Evolutionary conservation across 2,113 vertebrate genomes (phyloP).

Genomic region (Miniopterus natalensis): DNA sequence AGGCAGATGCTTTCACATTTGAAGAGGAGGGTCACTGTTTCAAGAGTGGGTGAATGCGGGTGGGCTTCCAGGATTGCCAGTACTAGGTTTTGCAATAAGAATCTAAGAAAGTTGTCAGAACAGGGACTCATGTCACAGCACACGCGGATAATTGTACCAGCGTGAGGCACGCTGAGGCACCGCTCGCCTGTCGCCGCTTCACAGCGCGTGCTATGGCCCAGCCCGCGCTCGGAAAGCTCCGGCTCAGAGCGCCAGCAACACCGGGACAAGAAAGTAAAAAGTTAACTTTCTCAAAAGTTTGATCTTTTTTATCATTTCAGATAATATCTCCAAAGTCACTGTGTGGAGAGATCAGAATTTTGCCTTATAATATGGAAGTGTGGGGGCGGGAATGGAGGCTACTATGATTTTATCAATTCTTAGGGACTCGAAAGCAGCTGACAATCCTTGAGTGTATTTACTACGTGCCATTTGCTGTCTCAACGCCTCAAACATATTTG

Average conservation of each 20-base stretch:
- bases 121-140: background rate
- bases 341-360: background rate
- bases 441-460: background rate
- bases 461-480: accelerated
- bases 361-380: background rate
- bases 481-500: background rate
- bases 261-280: background rate
- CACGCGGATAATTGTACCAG: background rate
- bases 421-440: background rate
- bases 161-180: accelerated
- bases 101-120: background rate
- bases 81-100: background rate
- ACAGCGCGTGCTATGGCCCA: accelerated
- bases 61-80: background rate
- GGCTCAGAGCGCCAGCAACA: background rate
- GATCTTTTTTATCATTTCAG: background rate
- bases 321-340: background rate
- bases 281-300: background rate
- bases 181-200: background rate
- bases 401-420: background rate
- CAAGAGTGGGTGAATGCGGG: background rate
- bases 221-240: background rate
- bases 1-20: background rate
- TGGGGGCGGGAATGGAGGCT: background rate
- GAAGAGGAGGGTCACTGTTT: background rate